These are phyloP conservation scores for Galeopterus variegatus DNA, from an alignment of 2,113 vertebrate species.

Conservation along the genomic window DNA sequence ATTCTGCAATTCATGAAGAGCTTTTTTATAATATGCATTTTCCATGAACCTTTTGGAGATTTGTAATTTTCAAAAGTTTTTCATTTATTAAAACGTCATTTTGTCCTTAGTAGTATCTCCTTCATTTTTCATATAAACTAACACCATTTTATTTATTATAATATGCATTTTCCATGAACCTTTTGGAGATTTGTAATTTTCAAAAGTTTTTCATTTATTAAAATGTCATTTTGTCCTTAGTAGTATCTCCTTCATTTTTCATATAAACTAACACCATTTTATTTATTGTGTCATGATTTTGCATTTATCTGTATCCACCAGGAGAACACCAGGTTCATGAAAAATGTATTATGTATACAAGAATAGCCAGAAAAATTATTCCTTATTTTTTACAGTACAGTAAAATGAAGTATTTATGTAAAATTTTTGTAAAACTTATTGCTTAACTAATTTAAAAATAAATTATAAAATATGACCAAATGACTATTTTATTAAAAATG, in stretches of 20 bases:
- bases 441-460: neutral
- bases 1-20: no score
- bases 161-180: no score
- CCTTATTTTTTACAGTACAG: neutral
- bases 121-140: neutral
- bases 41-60: no score
- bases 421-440: slow-evolving; percentile 1
- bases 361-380: neutral
- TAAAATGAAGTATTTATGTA: neutral
- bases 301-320: neutral
- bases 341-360: neutral
- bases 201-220: neutral
- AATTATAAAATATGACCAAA: neutral
- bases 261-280: neutral
- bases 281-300: neutral
- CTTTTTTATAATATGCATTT: no score
- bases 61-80: no score
- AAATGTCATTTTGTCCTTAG: neutral
- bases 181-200: no score
- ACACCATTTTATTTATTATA: neutral
- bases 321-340: neutral
- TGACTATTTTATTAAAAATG: neutral
- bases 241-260: neutral
- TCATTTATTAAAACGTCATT: neutral
- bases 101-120: neutral